phyloP scores from a whole-genome alignment of 2,113 vertebrate species.

The Rhinoptilus africanus region DNA sequence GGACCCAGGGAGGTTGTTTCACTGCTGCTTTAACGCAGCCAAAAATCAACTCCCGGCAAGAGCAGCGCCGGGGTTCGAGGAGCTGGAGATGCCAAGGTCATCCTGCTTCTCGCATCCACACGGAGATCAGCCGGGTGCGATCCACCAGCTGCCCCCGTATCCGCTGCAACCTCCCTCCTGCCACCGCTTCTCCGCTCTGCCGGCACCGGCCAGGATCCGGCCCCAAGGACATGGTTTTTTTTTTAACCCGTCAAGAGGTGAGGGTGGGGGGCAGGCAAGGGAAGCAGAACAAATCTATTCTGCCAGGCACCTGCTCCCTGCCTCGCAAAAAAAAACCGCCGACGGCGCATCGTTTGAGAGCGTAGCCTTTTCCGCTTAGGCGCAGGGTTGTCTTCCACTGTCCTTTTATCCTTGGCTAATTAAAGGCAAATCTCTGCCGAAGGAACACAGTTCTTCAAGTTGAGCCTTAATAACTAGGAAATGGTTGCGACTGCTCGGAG shows the following conservation, averaged over 20 bases:
- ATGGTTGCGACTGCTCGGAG: not conserved
- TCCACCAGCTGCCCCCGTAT: not conserved
- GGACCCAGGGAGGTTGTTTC: not conserved
- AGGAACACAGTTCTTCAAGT: not conserved
- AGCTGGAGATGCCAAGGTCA: not conserved
- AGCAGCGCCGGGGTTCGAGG: rapidly evolving
- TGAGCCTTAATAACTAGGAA: not conserved
- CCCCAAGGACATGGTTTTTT: not conserved
- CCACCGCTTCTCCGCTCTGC: rapidly evolving
- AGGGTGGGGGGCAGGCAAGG: not conserved
- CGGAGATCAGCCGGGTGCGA: rapidly evolving
- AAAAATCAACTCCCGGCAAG: not conserved
- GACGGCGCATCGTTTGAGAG: not conserved
- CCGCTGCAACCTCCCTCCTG: not conserved
- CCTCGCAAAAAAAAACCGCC: not conserved
- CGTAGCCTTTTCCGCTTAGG: not conserved
- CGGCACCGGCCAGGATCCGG: not conserved
- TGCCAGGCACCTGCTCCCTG: constrained; percentile 61
- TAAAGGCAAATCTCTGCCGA: constrained; percentile 48
- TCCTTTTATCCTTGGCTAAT: constrained; percentile 65
- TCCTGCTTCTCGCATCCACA: rapidly evolving
- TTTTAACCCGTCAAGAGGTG: not conserved
- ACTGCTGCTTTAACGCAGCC: not conserved
- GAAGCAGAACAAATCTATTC: constrained; percentile 43
- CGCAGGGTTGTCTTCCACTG: not conserved